Percentiles rank a stretch among this genome's conserved stretches.
phyloP scores from a whole-genome alignment of 1,140 invertebrate species.

The Diorhabda elongata region DNA sequence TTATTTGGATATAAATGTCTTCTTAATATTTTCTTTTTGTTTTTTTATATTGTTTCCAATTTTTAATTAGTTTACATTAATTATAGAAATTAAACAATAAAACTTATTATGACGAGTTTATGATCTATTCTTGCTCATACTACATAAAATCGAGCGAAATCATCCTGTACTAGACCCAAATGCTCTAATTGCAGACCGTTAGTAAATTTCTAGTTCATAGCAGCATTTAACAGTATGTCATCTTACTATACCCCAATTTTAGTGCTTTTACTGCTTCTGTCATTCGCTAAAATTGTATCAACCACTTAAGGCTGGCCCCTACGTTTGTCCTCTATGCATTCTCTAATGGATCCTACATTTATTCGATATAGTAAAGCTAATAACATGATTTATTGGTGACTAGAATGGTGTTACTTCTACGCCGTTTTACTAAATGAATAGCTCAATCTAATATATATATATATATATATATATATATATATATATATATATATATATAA shows the following conservation, averaged over 20 bases:
- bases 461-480: background rate
- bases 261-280: slow-evolving; percentile 29
- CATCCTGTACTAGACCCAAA: slow-evolving; percentile 33
- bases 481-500: too few species aligned
- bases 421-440: background rate
- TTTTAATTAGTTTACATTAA: too few species aligned
- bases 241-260: slow-evolving; percentile 32
- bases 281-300: slow-evolving; percentile 15
- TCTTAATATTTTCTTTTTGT: too few species aligned
- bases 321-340: background rate
- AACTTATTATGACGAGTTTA: too few species aligned
- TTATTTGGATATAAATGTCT: too few species aligned
- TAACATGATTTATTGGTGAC: slow-evolving; percentile 7
- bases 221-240: slow-evolving; percentile 39
- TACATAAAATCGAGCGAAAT: too few species aligned
- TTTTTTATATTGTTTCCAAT: too few species aligned
- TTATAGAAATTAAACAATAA: too few species aligned
- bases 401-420: background rate
- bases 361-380: background rate
- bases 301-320: background rate
- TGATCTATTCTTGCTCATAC: too few species aligned
- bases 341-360: slow-evolving; percentile 9
- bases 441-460: background rate
- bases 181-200: slow-evolving; percentile 38
- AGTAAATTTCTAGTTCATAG: slow-evolving; percentile 40